Evolutionary conservation across 2,113 vertebrate genomes (phyloP), one percentile per base, ranked within the genome.

Genomic region (Callipepla squamata): DNA sequence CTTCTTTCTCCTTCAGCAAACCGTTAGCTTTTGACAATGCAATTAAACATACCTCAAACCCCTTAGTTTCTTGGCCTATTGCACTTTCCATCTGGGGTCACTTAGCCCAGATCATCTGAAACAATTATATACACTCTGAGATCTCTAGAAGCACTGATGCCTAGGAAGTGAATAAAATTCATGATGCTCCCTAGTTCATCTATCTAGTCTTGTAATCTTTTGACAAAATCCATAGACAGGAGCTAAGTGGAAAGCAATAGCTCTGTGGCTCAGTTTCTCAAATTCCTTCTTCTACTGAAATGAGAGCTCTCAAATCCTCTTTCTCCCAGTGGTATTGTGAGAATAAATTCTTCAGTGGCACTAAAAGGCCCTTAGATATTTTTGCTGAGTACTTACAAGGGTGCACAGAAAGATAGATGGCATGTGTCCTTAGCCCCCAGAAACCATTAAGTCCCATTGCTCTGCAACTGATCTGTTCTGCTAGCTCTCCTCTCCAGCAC

Each of bases 331-430:
- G 47, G 62, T 74, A 23, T 5, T 80, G 65, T 87, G 76, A 68
- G 61, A 89, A 88, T 86, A 94, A 93, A 92, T 91, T 92, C 89
- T 91, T 92, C 69, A 72, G 65, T 68, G 77, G 77, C 80, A 91
- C 47, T 80, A 85, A 93, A 87, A 94, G 81, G 72, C 55, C 65
- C 50, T 94, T 63, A 85, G 87, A 92, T 80, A 92, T 84, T 82
- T 78, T 80, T 38, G 70, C 78, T 94, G 78, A 95, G 87, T 79
- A 70, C 76, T 80, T 78, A n/a, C 65, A 87, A 28, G 45, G 19
- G 17, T 18, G 16, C 34, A 6, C 4, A 59, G 74, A 63, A 74
- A 85, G 75, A 92, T 58, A 68, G 81, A 87, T 87, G 62, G 25
- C 40, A 13, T 40, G 63, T 68, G 78, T 82, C 75, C 75, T 89